Evolutionary conservation across 2,113 vertebrate species (phyloP), one percentile per base, ranked within the genome.

Genomic region (Caretta caretta): DNA sequence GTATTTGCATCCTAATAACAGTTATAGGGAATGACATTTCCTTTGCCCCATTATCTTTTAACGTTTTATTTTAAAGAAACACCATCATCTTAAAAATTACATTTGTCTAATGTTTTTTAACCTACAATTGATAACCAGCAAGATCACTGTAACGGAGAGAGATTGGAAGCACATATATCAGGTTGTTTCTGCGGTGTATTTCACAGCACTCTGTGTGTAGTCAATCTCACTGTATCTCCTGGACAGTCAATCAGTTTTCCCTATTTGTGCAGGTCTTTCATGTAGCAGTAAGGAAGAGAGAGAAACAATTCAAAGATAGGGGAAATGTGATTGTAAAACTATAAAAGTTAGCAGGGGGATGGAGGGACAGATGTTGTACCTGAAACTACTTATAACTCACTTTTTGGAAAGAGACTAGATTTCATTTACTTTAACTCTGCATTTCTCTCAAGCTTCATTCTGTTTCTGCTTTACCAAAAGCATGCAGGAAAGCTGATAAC

Each of bases 1-100:
- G 87, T 80, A 90, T 93, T 93, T 92, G 62, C 80, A 84, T 89
- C 62, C 46, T 46, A 92, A 91, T 90, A 92, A 92, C 53, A 92
- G 92, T 62, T 48, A 8, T 3, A 25, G 89, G 25, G 78, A 94
- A 96, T 94, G 92, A 94, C 80, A 93, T 89, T 87, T 89, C 83
- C 92, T 50, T 54, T 72, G 87, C 83, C 82, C 81, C 49, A 59
- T 69, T 9, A 4, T 49, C 1, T 0, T 91, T 91, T 90, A 38
- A 42, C 31, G 89, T 95, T 96, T 89, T 83, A 46, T 83, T 93
- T 57, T 75, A 72, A 94, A 80, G 72, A 56, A 88, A 20, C 46
- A 4, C 14, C 5, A 24, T 93, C 83, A 54, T 54, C 14, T 25
- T 17, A 6, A 3, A 90, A 92, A 89, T 84, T 13, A 83, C 65